Evolutionary conservation across 1,140 invertebrate genomes (phyloP), one percentile per base, ranked within the genome.

Genomic region (Ostrea edulis): DNA sequence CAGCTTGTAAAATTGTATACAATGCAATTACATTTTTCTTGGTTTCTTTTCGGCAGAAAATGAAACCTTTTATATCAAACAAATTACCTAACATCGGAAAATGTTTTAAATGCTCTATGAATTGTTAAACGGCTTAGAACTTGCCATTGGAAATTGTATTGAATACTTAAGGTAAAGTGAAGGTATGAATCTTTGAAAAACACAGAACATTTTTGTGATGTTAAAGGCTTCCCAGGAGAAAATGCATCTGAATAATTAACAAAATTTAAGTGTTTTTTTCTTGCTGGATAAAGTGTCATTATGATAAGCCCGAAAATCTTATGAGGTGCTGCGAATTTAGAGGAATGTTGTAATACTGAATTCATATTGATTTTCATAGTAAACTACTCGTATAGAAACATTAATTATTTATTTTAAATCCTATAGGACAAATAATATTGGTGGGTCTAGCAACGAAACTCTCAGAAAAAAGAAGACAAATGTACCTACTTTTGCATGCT

Each of bases 221-320:
- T 29, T 29, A 35, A 4, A 9, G 9, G 68, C 9, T 11, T 77
- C 25, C 29, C 68, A 25, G 68, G 25, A 29, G 68, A 29, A 77
- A 77, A 77, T 14, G 12, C 4, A 29, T 77, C 68, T 77, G 29
- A 77, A 77, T 77, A 77, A 77, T 77, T 77, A 77, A 77, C 35
- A 12, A 62, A 44, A 29, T 77, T 77, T 12, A 29, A 77, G 25
- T 29, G 12, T 25, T 71, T 71, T 77, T 77, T 35, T 77, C 29
- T 77, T 77, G 68, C 25, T 77, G 14, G 68, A 77, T 77, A 77
- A 77, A 62, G 29, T 4, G 12, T 2, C 5, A 77, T 14, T 35
- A 35, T 20, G 17, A 62, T 7, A 62, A 62, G 7, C 55, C 14
- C 17, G 55, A 77, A 77, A 77, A 25, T 77, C 68, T 35, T 17